Percentiles rank a stretch among this genome's conserved stretches.
Evolutionary conservation across 2,113 vertebrate species (phyloP).

Genomic region (Misgurnus mizolepis): DNA sequence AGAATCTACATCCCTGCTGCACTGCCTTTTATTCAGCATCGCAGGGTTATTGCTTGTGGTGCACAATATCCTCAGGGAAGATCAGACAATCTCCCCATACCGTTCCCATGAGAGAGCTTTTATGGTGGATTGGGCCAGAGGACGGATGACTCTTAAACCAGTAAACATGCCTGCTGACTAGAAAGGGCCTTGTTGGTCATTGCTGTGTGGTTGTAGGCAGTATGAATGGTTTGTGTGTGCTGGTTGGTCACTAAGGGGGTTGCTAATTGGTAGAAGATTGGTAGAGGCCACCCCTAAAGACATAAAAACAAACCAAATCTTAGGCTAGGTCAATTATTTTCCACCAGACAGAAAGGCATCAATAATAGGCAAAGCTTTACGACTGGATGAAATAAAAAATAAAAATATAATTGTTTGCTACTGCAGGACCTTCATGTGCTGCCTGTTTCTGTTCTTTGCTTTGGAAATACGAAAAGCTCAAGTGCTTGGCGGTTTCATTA

Average conservation of each 20-base stretch:
- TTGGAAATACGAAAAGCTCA: neutral
- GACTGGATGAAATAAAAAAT: neutral
- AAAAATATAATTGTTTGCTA: neutral
- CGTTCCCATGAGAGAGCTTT: slow-evolving; percentile 12
- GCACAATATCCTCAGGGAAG: neutral
- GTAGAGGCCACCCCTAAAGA: too few relatives aligned
- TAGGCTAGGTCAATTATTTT: too few relatives aligned
- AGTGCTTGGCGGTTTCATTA: neutral
- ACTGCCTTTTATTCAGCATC: neutral
- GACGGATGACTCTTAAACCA: neutral
- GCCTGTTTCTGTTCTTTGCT: neutral
- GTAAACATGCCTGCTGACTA: neutral
- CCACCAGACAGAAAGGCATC: too few relatives aligned
- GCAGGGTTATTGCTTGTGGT: neutral
- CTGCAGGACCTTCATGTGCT: neutral
- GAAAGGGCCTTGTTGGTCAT: too few relatives aligned
- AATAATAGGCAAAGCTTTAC: too few relatives aligned
- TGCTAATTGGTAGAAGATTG: too few relatives aligned
- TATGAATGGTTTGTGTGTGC: too few relatives aligned
- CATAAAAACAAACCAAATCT: too few relatives aligned
- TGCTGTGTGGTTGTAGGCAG: too few relatives aligned
- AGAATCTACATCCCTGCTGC: too few relatives aligned
- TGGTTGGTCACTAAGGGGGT: too few relatives aligned
- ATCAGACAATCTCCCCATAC: neutral
- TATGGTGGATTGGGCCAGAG: neutral